These are phyloP conservation scores for Triplophysa yarkandensis DNA, from an alignment of 2,797 vertebrate genomes.

Conservation along the genomic window DNA sequence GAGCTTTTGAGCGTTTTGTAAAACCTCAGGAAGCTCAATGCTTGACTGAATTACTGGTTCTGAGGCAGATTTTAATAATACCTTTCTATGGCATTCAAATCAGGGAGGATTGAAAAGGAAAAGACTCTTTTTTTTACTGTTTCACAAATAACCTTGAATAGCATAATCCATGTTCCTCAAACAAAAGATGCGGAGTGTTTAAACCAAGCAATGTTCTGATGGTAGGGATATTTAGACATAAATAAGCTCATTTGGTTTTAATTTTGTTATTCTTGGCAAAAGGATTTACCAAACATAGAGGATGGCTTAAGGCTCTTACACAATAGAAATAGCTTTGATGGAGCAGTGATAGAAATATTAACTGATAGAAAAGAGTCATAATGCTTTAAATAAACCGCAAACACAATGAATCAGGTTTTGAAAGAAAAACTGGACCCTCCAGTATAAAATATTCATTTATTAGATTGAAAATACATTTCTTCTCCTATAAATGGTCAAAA, in stretches of 20 bases:
- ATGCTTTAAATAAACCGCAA: too few species aligned
- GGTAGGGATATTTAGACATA: neutral
- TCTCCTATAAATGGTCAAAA: neutral
- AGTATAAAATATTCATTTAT: neutral
- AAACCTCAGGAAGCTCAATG: slow-evolving; percentile 1
- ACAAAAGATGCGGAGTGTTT: neutral
- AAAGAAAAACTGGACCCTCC: neutral
- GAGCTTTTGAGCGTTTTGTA: neutral
- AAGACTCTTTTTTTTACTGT: slow-evolving; percentile 1
- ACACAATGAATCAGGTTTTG: neutral
- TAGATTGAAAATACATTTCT: neutral
- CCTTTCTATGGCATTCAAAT: slow-evolving; percentile 29
- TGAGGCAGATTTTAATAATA: slow-evolving; percentile 21
- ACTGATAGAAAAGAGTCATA: neutral
- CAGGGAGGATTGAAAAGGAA: slow-evolving; percentile 3
- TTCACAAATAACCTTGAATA: slow-evolving; percentile 5
- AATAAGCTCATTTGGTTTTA: neutral
- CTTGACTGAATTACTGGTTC: neutral
- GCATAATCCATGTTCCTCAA: neutral
- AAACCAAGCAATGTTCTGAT: neutral
- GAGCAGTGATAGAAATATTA: neutral
- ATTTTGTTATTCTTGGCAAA: neutral
- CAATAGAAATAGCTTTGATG: neutral
- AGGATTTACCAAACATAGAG: neutral
- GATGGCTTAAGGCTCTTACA: neutral